Base-by-base conservation (phyloP, 2,797 vertebrate genomes). In the Selene dorsalis region DNA sequence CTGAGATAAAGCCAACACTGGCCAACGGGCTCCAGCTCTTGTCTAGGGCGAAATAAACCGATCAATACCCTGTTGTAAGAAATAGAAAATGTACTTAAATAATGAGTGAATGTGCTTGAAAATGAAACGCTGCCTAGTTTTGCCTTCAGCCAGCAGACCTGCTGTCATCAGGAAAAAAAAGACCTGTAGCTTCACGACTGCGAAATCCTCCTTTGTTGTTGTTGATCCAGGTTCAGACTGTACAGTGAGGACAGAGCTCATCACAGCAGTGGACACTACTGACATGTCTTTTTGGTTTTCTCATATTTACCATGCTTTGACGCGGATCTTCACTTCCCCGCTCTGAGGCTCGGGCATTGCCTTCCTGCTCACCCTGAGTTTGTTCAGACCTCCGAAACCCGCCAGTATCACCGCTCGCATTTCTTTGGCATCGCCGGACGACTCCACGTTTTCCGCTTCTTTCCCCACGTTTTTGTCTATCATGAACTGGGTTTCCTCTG, bases 401-500 rank as follows among this genome's bases (percentile, higher is more conserved):
- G 96, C 89, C 86, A 99, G 93, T 52, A 98, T 84, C 89, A 99
- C 97, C 41, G 96, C 97, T 78, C 98, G 95, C 97, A 99, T 99
- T 91, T 99, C 98, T 91, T 96, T 97, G 69, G 95, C 86, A 69
- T 96, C 95, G 48, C 91, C 92, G 2, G 94, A 66, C 39, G 92
- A 80, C 18, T 94, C 91, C 62, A 83, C 87, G 89, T 78, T 91
- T 28, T 91, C 91, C 1, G 89, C 48, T 28, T 96, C 96, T 86
- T 94, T 95, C 35, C 89, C 92, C 13, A 87, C 89, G 18, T 95
- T 94, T 83, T 88, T 95, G 75, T 96, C 95, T 80, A 99, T 98
- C 97, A 99, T 99, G 64, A 94, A 96, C 91, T 97, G 95, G 41
- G 97, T 98, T 93, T 99, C 97, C 89, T 97, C 97, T 4, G 96